Evolutionary conservation across 1,140 invertebrate species (phyloP).

Genomic region (Philotrypesis tridentata): DNA sequence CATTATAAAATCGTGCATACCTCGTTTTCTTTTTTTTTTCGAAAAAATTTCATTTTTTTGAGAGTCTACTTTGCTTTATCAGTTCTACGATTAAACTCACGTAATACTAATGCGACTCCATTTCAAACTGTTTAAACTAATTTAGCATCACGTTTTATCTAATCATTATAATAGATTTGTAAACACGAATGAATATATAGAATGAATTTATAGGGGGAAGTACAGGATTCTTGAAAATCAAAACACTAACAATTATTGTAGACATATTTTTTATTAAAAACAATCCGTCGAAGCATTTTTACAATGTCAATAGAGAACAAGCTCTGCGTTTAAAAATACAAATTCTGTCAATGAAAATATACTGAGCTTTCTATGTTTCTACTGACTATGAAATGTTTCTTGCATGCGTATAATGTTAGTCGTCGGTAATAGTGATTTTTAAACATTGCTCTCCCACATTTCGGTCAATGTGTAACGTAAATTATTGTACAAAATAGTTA

Average conservation of each 20-base stretch:
- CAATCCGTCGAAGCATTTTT: conserved; percentile 49
- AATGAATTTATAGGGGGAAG: not conserved
- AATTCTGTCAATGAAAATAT: conserved; percentile 29
- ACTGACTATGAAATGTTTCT: conserved; percentile 40
- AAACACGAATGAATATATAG: not conserved
- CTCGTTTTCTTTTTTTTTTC: no score
- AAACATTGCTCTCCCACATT: conserved; percentile 37
- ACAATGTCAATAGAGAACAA: conserved; percentile 44
- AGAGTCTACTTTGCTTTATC: not conserved
- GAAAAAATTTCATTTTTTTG: not conserved
- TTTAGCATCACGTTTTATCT: no score
- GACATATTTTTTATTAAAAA: conserved; percentile 49
- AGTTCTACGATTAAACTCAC: no score
- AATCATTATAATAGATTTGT: no score
- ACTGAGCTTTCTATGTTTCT: conserved; percentile 37
- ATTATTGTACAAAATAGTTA: conserved; percentile 67
- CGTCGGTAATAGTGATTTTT: conserved; percentile 24
- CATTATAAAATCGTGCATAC: not conserved
- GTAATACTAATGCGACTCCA: no score
- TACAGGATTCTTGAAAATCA: not conserved
- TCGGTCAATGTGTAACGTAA: conserved; percentile 47
- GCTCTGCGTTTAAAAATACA: conserved; percentile 37
- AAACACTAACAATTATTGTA: not conserved
- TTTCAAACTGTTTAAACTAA: no score
- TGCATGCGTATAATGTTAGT: conserved; percentile 44